phyloP scores from a whole-genome alignment of 1,140 invertebrate species.

The Macrostomum lignano region DNA sequence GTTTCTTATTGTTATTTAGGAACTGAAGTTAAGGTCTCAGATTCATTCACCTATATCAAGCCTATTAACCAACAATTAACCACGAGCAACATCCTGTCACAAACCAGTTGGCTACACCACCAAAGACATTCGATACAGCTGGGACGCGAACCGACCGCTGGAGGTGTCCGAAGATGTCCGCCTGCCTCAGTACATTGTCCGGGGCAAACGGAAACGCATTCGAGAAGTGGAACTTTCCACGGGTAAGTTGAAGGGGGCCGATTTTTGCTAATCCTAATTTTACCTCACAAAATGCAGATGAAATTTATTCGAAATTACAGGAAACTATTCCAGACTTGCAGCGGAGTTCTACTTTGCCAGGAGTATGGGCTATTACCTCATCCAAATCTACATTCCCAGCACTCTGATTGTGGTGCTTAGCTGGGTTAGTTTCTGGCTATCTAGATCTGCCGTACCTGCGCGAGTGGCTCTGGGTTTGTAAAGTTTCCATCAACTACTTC shows the following conservation, averaged over 20 bases:
- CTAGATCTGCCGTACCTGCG: constrained; percentile 75
- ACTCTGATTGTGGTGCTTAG: constrained; percentile 92
- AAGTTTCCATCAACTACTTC: too few species aligned
- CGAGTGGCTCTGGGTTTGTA: constrained; percentile 63
- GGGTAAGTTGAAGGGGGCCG: too few species aligned
- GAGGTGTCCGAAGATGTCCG: constrained; percentile 66
- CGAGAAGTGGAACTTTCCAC: too few species aligned
- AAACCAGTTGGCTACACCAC: constrained; percentile 74
- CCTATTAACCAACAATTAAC: constrained; percentile 6
- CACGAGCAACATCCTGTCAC: constrained; percentile 10
- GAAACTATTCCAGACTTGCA: constrained; percentile 46
- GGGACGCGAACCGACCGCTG: constrained; percentile 65
- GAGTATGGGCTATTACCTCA: constrained; percentile 92
- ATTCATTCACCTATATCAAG: not conserved
- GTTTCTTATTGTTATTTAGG: not conserved
- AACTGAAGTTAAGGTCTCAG: not conserved
- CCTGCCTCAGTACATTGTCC: constrained; percentile 71
- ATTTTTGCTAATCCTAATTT: too few species aligned
- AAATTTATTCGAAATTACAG: too few species aligned
- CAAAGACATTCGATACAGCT: constrained; percentile 77
- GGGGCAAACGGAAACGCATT: too few species aligned
- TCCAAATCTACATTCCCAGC: constrained; percentile 95
- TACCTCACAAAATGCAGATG: too few species aligned
- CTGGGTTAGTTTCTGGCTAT: constrained; percentile 82
- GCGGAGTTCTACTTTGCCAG: constrained; percentile 88